phyloP scores from a whole-genome alignment of 1,140 invertebrate genomes.

The Nasonia giraulti region DNA sequence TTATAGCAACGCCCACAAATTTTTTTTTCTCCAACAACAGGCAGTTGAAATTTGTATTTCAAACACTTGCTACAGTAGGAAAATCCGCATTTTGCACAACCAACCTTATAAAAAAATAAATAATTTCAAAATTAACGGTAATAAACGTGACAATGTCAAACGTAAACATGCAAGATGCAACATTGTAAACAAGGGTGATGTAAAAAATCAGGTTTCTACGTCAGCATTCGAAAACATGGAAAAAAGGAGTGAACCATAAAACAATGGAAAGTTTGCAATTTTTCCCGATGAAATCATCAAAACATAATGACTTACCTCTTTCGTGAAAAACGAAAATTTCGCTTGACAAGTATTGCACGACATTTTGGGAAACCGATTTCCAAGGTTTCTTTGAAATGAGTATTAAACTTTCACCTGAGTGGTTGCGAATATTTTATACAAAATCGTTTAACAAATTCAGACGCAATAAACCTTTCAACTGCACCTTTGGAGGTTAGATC shows the following conservation, averaged over 20 bases:
- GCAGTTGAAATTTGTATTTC: conserved; percentile 67
- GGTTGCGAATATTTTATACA: not conserved
- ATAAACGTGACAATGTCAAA: not conserved
- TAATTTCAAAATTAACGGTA: conserved; percentile 25
- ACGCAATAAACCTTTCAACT: not conserved
- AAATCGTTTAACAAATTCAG: not conserved
- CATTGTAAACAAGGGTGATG: not conserved
- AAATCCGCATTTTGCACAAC: conserved; percentile 70
- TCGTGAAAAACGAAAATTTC: conserved; percentile 66
- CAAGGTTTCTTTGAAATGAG: not conserved
- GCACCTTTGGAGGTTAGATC: conserved; percentile 32
- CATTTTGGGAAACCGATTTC: conserved; percentile 55
- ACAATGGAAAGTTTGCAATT: not conserved
- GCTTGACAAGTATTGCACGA: conserved; percentile 66
- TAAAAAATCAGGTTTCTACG: not conserved
- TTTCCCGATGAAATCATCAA: not conserved
- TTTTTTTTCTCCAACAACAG: conserved; percentile 61
- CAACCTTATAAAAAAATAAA: conserved; percentile 59
- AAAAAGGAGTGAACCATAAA: not conserved
- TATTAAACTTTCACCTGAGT: conserved; percentile 3
- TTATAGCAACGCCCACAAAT: conserved; percentile 68
- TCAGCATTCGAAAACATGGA: not conserved
- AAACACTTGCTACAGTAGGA: conserved; percentile 70
- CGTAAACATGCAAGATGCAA: not conserved
- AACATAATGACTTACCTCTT: conserved; percentile 60